Percentiles rank a stretch among this genome's conserved stretches.
phyloP scores from a whole-genome alignment of 1,140 invertebrate species.

The Brachionus asplanchnoidis region DNA sequence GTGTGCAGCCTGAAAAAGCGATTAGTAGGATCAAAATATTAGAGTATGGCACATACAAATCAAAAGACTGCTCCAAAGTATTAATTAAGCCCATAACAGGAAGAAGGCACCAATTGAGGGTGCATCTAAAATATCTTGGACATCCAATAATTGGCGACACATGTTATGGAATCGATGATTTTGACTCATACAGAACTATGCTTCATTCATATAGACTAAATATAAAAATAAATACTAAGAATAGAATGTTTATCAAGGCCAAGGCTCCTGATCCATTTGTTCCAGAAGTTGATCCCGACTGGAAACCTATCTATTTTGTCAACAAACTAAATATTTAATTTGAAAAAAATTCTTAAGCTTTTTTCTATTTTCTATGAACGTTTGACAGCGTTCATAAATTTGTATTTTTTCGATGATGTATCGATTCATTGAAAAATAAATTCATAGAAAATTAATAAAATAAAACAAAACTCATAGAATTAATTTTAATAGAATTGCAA shows the following conservation, averaged over 20 bases:
- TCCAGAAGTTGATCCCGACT: slow-evolving; percentile 10
- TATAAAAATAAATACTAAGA: slow-evolving; percentile 6
- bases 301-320: neutral
- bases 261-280: slow-evolving; percentile 36
- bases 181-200: slow-evolving; percentile 38
- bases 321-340: slow-evolving; percentile 30
- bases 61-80: neutral
- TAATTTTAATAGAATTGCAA: too few relatives aligned
- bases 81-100: slow-evolving; percentile 63
- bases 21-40: neutral
- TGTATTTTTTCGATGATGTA: too few relatives aligned
- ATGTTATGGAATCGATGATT: slow-evolving; percentile 41
- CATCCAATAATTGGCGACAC: slow-evolving; percentile 85
- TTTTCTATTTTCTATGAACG: neutral
- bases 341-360: neutral
- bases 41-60: slow-evolving; percentile 34
- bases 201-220: slow-evolving; percentile 27
- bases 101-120: slow-evolving; percentile 90
- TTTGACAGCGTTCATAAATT: neutral
- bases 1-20: slow-evolving; percentile 4
- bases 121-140: slow-evolving; percentile 88
- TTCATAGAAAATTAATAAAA: too few relatives aligned
- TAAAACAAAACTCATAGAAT: too few relatives aligned
- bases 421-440: too few relatives aligned
- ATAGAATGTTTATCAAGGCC: slow-evolving; percentile 16